Base-by-base conservation (phyloP, 1,140 invertebrate species). In the Leptopilina clavipes region DNA sequence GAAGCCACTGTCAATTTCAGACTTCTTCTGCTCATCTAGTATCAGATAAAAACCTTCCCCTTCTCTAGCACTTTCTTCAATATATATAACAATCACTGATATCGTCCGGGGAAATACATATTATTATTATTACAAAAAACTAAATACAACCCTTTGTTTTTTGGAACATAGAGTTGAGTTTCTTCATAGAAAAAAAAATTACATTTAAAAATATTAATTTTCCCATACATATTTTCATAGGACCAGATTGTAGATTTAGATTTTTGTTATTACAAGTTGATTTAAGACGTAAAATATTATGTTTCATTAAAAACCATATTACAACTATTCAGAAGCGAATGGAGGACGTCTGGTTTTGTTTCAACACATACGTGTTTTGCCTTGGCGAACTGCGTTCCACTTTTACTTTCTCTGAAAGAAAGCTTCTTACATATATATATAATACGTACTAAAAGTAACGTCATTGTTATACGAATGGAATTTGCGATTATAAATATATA, bases 391-490 rank as follows among this genome's bases (percentile, higher is more conserved):
- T 81, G 76, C 76, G 59, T 18, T 54, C 6, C 54, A 80, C 80
- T 82, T 78, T 85, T 84, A 75, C 83, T 85, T 84, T 83, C 80
- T 48, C 80, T 71, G 56, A 72, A 79, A 80, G 80, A 83, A 83
- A 81, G 79, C 75, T 75, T 43, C 70, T 14, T 19, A 6, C 25
- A 65, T 31, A 65, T 7, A 25, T 18, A 19, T 19, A 54, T n/a
- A n/a, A n/a, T n/a, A n/a, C n/a, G 18, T 19, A 18, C 18, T n/a
- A 65, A 65, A 31, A 37, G 12, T 31, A 25, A 31, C 59, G 22
- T 65, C 59, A 65, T 19, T 65, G 22, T 22, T 65, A 22, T 31
- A 25, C 22, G 11, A 14, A 12, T 25, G 2, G 56, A 59, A 65
- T 65, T 37, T n/a, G 25, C 14, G 59, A 65, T n/a, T n/a, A n/a